phyloP scores from a whole-genome alignment of 2,888 invertebrate genomes.

The Nipponacmea schrenckii region DNA sequence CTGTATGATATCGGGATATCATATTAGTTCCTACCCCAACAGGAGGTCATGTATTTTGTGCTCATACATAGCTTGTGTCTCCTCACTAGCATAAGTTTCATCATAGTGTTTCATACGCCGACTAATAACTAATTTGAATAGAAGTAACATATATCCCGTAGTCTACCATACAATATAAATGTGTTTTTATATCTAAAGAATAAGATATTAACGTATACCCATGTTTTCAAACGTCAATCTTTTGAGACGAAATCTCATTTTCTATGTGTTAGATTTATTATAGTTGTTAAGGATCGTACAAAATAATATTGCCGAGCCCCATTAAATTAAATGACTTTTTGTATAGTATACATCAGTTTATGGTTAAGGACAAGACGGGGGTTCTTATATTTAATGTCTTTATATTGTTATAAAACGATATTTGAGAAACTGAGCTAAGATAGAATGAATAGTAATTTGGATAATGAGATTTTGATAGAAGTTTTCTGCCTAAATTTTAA shows the following conservation, averaged over 20 bases:
- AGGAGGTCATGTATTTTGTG: conserved; percentile 15
- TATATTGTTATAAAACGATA: conserved; percentile 9
- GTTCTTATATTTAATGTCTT: not conserved
- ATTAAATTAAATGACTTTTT: conserved; percentile 5
- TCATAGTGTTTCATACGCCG: conserved; percentile 12
- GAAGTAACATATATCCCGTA: not conserved
- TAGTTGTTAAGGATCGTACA: conserved; percentile 1
- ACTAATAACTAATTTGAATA: not conserved
- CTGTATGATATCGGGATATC: not conserved
- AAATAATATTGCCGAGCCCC: conserved; percentile 8
- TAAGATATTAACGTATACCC: too few relatives aligned
- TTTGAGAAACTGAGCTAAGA: conserved; percentile 9
- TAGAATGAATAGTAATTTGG: not conserved
- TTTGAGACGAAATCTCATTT: not conserved
- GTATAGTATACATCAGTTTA: not conserved
- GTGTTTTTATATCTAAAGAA: not conserved
- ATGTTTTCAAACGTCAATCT: too few relatives aligned
- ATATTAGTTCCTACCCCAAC: conserved; percentile 13
- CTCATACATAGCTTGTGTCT: conserved; percentile 20
- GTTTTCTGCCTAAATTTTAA: not conserved
- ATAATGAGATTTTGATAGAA: conserved; percentile 3
- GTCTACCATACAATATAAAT: not conserved
- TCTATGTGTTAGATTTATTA: conserved; percentile 1
- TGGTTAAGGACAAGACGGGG: not conserved
- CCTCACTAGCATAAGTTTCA: conserved; percentile 28